Evolutionary conservation across 2,888 invertebrate species (phyloP).

Genomic region (Lepetodrilus schrolli): DNA sequence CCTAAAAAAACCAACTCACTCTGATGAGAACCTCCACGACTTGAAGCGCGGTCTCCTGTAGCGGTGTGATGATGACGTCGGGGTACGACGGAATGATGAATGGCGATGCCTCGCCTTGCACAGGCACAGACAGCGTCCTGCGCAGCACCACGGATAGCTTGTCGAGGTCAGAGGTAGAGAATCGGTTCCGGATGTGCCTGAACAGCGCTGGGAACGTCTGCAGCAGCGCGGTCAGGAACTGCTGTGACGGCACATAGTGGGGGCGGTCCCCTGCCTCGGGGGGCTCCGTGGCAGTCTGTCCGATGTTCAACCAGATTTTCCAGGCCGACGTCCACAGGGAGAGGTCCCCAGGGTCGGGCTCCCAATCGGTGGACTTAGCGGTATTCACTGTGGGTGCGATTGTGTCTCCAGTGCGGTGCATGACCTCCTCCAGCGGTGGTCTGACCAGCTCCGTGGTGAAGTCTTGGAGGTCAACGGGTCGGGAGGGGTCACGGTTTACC

Average conservation of each 20-base stretch:
- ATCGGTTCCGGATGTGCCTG: slow-evolving; percentile 87
- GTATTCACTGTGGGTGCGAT: slow-evolving; percentile 32
- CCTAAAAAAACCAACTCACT: too few relatives aligned
- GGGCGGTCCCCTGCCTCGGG: slow-evolving; percentile 70
- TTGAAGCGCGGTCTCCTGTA: slow-evolving; percentile 89
- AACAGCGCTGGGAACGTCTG: slow-evolving; percentile 97
- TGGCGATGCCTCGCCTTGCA: slow-evolving; percentile 87
- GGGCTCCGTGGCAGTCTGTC: slow-evolving; percentile 83
- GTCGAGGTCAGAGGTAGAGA: slow-evolving; percentile 81
- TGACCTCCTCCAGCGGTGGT: slow-evolving; percentile 44
- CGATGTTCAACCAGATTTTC: slow-evolving; percentile 86
- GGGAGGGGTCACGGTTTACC: slow-evolving; percentile 61
- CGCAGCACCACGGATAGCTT: slow-evolving; percentile 86
- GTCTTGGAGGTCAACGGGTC: slow-evolving; percentile 28
- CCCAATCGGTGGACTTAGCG: slow-evolving; percentile 36
- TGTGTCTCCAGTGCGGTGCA: slow-evolving; percentile 42
- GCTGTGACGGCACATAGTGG: slow-evolving; percentile 89
- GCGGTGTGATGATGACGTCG: slow-evolving; percentile 81
- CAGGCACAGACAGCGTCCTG: slow-evolving; percentile 86
- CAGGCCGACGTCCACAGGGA: slow-evolving; percentile 74
- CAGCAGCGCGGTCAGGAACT: slow-evolving; percentile 93
- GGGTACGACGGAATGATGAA: slow-evolving; percentile 88
- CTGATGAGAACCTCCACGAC: slow-evolving; percentile 91
- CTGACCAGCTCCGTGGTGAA: slow-evolving; percentile 27
- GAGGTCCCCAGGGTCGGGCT: slow-evolving; percentile 66